Evolutionary conservation across 2,113 vertebrate species (phyloP), one percentile per base, ranked within the genome.

Genomic region (Galbula dea): DNA sequence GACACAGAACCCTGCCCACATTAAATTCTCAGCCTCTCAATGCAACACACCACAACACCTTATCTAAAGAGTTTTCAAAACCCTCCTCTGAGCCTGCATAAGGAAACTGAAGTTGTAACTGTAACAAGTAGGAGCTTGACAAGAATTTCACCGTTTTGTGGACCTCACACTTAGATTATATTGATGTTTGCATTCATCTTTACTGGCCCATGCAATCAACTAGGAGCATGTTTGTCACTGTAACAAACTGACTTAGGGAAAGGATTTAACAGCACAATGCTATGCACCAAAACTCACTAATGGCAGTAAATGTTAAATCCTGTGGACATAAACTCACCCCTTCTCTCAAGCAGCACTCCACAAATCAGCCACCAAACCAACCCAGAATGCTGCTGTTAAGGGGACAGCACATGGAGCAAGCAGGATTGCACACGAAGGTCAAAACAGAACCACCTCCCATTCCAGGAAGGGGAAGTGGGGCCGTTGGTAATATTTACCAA

Each of bases 391-490:
- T 30, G 6, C 49, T 21, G 30, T 10, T 0, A 5, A 43, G 55
- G 17, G 34, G 43, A 39, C 85, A 21, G 57, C 62, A n/a, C 10
- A 0, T 1, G 13, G 24, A 36, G 63, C 22, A 2, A 10, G 59
- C 55, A 8, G 59, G 34, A 46, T 7, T 36, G 66, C 29, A 26
- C 5, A 21, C 5, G 63, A 20, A 88, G 86, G 92, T 90, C 92
- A 78, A 23, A 58, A n/a, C 59, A 45, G 48, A 69, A 37, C 68
- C 72, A 54, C 55, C 21, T 37, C 86, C 88, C 21, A 11, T 84
- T 90, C 80, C 39, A 57, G 90, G 95, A 95, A 88, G 86, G 54
- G 93, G 86, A 94, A 92, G 80, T 6, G 16, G 82, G 49, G 80
- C 83, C 77, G 59, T 21, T 52, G 19, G 88, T 49, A 65, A 86